Conservation (phyloP, 2,888 invertebrate genomes). For the Selenia dentaria region DNA sequence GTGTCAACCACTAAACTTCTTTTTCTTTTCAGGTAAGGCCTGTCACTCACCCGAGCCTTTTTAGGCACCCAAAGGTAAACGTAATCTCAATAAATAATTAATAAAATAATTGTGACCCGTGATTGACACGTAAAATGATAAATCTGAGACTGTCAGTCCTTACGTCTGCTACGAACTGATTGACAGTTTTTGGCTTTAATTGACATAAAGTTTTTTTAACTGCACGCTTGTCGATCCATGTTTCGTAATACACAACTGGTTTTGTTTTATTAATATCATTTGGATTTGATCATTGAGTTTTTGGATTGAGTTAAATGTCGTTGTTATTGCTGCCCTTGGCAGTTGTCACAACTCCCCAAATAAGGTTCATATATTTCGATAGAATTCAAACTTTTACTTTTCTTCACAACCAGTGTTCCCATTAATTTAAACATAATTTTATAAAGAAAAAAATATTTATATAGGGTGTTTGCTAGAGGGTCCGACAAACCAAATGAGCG, state of each 20-base stretch:
- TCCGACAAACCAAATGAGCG: no score
- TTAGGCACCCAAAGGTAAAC: conserved; percentile 11
- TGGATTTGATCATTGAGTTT: no score
- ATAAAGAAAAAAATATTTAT: no score
- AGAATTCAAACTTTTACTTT: no score
- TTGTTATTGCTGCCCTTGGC: no score
- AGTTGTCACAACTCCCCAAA: no score
- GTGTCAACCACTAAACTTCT: not conserved
- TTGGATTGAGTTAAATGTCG: no score
- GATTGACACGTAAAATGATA: conserved; percentile 42
- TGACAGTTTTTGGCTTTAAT: conserved; percentile 75
- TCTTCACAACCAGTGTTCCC: no score
- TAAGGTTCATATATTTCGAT: no score
- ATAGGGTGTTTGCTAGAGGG: no score
- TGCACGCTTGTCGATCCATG: conserved; percentile 41
- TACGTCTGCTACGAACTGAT: conserved; percentile 52
- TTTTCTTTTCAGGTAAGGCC: conserved; percentile 19
- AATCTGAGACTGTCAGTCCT: conserved; percentile 47
- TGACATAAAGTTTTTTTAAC: conserved; percentile 67
- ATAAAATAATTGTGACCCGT: conserved; percentile 6
- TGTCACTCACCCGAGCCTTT: conserved; percentile 9
- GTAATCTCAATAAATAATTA: not conserved
- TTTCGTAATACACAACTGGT: conserved; percentile 13
- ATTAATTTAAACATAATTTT: no score
- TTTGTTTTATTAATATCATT: conserved; percentile 4